Conservation (phyloP, 2,888 invertebrate genomes). For the Loripinus fragilis region DNA sequence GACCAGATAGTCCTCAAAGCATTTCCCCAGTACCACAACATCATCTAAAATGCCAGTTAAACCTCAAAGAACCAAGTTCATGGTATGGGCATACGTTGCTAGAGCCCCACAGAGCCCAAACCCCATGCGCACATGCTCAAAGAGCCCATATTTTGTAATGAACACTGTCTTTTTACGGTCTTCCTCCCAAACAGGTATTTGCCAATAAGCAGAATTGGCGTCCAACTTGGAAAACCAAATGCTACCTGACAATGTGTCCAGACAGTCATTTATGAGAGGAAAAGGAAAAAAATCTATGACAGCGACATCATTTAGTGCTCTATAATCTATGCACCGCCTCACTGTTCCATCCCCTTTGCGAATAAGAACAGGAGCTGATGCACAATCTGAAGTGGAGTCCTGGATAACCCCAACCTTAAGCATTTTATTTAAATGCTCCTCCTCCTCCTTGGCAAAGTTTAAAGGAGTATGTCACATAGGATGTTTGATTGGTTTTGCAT, state of each 20-base stretch:
- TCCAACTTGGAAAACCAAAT: constrained; percentile 38
- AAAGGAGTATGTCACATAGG: too few species aligned
- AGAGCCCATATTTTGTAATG: constrained; percentile 16
- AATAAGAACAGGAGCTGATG: background rate
- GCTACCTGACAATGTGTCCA: constrained; percentile 40
- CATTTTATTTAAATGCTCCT: too few species aligned
- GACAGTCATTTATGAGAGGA: constrained; percentile 36
- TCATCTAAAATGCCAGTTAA: constrained; percentile 51
- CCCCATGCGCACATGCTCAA: constrained; percentile 6
- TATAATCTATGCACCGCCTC: constrained; percentile 23
- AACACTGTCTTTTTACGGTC: constrained; percentile 46
- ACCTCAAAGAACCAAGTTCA: constrained; percentile 1
- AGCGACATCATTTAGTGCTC: constrained; percentile 14
- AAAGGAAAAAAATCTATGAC: constrained; percentile 11
- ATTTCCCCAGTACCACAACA: constrained; percentile 49
- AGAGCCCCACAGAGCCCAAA: background rate
- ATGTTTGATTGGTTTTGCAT: too few species aligned
- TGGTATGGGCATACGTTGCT: background rate
- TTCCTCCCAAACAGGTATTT: constrained; percentile 29
- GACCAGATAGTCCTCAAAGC: constrained; percentile 32
- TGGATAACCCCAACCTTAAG: too few species aligned
- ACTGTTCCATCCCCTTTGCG: background rate
- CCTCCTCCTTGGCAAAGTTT: too few species aligned
- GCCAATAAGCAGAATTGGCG: constrained; percentile 33
- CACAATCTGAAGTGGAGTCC: too few species aligned